Conservation (phyloP, 2,888 invertebrate genomes). For the Hylaea fasciaria region DNA sequence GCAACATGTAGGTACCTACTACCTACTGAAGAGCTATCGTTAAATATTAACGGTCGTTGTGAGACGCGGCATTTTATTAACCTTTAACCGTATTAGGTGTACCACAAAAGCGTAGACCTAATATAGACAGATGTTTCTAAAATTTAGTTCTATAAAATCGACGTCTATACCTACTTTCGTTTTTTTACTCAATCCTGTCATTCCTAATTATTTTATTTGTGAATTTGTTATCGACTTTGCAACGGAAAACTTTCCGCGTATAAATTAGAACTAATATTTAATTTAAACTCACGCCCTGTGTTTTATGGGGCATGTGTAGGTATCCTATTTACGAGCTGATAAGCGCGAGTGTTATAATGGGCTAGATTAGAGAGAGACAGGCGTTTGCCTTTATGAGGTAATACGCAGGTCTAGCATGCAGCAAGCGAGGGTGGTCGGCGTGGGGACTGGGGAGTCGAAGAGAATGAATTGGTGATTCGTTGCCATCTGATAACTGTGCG, state of each 20-base stretch:
- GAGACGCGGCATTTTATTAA: conserved; percentile 62
- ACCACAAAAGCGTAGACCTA: no score
- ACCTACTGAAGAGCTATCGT: conserved; percentile 53
- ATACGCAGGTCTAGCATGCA: background rate
- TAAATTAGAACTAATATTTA: background rate
- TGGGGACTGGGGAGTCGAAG: background rate
- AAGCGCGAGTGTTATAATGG: conserved; percentile 16
- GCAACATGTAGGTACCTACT: no score
- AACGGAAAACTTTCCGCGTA: background rate
- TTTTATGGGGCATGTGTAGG: conserved; percentile 1
- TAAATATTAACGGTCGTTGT: conserved; percentile 66
- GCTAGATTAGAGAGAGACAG: conserved; percentile 7
- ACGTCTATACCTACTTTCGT: no score
- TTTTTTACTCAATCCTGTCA: no score
- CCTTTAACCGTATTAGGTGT: no score
- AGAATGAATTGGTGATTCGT: conserved; percentile 14
- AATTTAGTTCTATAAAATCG: no score
- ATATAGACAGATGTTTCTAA: no score
- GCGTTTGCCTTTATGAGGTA: conserved; percentile 4
- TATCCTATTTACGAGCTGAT: conserved; percentile 7
- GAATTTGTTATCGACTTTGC: no score
- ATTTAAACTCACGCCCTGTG: conserved; percentile 13
- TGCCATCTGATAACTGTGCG: conserved; percentile 17
- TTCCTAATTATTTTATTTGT: no score
- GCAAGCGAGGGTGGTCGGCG: background rate